phyloP scores from a whole-genome alignment of 2,113 vertebrate species.

The Syngnathus floridae region DNA sequence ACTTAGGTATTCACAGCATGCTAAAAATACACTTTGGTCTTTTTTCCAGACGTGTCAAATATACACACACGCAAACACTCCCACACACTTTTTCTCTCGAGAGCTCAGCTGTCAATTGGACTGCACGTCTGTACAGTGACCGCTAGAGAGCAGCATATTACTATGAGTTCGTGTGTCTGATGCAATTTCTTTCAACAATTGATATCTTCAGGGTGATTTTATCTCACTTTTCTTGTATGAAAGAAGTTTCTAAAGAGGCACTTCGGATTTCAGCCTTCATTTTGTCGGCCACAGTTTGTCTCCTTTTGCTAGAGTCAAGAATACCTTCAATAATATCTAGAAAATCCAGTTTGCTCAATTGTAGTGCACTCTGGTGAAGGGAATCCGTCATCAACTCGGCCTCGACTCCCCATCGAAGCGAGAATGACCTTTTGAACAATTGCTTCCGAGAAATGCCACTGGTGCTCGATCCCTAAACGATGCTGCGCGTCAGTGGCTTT shows the following conservation, averaged over 20 bases:
- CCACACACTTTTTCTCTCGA: background rate
- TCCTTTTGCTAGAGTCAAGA: slow-evolving; percentile 10
- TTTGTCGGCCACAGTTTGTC: slow-evolving; percentile 49
- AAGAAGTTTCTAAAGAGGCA: slow-evolving; percentile 19
- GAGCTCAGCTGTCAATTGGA: background rate
- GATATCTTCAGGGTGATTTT: too few relatives aligned
- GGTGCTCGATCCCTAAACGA: background rate
- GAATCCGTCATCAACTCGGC: background rate
- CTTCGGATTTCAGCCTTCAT: slow-evolving; percentile 32
- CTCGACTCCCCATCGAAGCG: background rate
- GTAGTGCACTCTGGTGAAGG: background rate
- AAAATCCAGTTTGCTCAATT: background rate
- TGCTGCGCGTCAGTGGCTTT: background rate
- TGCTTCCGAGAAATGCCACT: background rate
- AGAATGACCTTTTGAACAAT: background rate
- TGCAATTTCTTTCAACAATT: background rate
- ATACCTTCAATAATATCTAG: background rate
- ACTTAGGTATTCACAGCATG: slow-evolving; percentile 31
- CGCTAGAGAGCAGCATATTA: background rate
- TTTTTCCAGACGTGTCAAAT: slow-evolving; percentile 50
- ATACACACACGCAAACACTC: slow-evolving; percentile 19
- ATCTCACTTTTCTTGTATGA: too few relatives aligned
- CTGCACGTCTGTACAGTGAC: background rate
- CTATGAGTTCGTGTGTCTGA: background rate
- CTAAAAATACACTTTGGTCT: slow-evolving; percentile 63